phyloP scores from a whole-genome alignment of 2,888 invertebrate species.

The Graphium colonna region DNA sequence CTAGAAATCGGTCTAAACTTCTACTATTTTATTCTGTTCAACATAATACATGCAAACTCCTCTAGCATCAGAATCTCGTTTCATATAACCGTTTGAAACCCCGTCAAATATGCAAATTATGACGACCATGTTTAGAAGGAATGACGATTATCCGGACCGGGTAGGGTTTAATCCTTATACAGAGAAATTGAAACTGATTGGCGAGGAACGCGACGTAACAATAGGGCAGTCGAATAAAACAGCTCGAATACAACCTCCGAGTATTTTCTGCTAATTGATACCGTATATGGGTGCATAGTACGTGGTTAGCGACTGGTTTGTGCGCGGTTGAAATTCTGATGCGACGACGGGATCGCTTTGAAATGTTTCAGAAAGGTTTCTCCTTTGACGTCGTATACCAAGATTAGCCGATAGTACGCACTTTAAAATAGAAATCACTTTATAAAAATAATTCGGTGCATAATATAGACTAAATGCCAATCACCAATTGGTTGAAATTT shows the following conservation, averaged over 20 bases:
- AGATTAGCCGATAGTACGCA: background rate
- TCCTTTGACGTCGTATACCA: background rate
- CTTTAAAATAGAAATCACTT: background rate
- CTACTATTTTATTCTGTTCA: no score
- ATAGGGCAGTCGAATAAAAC: conserved; percentile 49
- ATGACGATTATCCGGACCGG: conserved; percentile 13
- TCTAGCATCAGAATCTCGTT: no score
- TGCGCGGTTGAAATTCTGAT: conserved; percentile 15
- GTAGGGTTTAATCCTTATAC: conserved; percentile 6
- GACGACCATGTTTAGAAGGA: conserved; percentile 12
- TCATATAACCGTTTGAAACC: background rate
- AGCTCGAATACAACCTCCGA: conserved; percentile 48
- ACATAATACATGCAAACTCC: no score
- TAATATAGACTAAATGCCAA: no score
- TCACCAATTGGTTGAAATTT: no score
- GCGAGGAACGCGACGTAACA: conserved; percentile 61
- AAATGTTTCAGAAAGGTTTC: background rate
- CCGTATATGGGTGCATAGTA: conserved; percentile 54
- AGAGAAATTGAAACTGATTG: conserved; percentile 44
- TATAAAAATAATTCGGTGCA: background rate
- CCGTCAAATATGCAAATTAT: conserved; percentile 14
- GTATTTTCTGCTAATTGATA: conserved; percentile 61
- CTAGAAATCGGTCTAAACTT: no score
- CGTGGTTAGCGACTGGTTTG: conserved; percentile 28
- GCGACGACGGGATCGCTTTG: background rate